phyloP scores from a whole-genome alignment of 2,797 vertebrate species.

The Capromys pilorides region DNA sequence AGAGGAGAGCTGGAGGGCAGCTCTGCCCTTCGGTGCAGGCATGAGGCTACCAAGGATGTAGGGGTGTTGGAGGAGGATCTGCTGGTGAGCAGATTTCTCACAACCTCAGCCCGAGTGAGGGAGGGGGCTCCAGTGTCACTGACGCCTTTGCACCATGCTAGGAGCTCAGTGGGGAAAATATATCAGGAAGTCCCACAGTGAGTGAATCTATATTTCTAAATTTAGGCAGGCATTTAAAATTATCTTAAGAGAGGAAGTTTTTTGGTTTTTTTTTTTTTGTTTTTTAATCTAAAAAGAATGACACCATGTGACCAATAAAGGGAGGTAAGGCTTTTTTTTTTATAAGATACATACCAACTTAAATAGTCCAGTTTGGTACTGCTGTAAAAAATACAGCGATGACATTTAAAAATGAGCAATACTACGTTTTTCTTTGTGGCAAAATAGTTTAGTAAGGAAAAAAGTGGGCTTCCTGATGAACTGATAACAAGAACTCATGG shows the following conservation, averaged over 20 bases:
- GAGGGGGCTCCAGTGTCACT: neutral
- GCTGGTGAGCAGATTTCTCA: neutral
- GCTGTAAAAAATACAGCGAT: slow-evolving; percentile 1
- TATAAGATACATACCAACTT: neutral
- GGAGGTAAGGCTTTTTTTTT: neutral
- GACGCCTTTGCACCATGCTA: neutral
- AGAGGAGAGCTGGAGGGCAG: neutral
- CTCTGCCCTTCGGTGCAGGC: neutral
- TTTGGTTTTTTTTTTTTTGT: neutral
- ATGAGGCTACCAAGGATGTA: neutral
- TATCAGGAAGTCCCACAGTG: too few species aligned
- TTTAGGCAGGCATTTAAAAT: neutral
- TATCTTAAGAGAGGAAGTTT: neutral
- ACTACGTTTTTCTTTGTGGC: neutral
- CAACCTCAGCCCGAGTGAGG: neutral
- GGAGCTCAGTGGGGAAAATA: too few species aligned
- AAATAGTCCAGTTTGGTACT: neutral
- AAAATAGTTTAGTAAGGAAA: neutral
- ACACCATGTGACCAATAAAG: neutral
- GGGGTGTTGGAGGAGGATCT: too few species aligned
- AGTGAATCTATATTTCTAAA: neutral
- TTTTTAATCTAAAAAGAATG: neutral
- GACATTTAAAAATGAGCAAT: neutral
- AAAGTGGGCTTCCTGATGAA: neutral
- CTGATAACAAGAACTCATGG: neutral